phyloP scores from a whole-genome alignment of 2,113 vertebrate genomes.

The Mola mola region DNA sequence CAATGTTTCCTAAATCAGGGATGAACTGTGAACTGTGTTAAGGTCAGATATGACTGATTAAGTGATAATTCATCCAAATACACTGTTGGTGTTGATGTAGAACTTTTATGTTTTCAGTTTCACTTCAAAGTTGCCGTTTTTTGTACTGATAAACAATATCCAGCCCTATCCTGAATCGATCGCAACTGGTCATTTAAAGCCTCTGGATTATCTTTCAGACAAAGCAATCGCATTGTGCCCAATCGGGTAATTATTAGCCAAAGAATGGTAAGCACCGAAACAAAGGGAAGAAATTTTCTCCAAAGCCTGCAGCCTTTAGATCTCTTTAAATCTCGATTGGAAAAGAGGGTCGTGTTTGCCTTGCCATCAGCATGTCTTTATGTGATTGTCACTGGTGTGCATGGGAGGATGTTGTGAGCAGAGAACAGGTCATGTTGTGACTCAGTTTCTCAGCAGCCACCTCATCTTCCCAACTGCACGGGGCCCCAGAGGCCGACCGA shows the following conservation, averaged over 20 bases:
- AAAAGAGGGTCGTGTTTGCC: slow-evolving; percentile 20
- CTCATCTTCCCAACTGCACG: slow-evolving; percentile 64
- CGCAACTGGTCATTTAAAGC: not conserved
- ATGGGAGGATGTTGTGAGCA: slow-evolving; percentile 30
- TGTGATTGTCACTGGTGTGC: slow-evolving; percentile 48
- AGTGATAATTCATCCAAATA: too few species aligned
- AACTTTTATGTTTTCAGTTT: too few species aligned
- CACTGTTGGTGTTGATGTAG: too few species aligned
- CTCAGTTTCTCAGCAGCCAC: slow-evolving; percentile 75
- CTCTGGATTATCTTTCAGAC: not conserved
- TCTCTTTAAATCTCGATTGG: not conserved
- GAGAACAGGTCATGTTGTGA: slow-evolving; percentile 65
- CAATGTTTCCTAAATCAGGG: too few species aligned
- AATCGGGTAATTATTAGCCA: slow-evolving; percentile 1
- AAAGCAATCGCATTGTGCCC: not conserved
- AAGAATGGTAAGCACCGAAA: not conserved
- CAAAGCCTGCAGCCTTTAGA: too few species aligned
- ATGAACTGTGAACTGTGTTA: too few species aligned
- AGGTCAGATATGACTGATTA: too few species aligned
- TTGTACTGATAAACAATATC: too few species aligned
- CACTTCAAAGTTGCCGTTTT: too few species aligned
- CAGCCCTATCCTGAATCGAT: too few species aligned
- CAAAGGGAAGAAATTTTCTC: not conserved
- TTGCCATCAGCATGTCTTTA: slow-evolving; percentile 27
- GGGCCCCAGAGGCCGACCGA: slow-evolving; percentile 63